Base-by-base conservation (phyloP, 2,888 invertebrate species). In the Philopedon plagiatum region DNA sequence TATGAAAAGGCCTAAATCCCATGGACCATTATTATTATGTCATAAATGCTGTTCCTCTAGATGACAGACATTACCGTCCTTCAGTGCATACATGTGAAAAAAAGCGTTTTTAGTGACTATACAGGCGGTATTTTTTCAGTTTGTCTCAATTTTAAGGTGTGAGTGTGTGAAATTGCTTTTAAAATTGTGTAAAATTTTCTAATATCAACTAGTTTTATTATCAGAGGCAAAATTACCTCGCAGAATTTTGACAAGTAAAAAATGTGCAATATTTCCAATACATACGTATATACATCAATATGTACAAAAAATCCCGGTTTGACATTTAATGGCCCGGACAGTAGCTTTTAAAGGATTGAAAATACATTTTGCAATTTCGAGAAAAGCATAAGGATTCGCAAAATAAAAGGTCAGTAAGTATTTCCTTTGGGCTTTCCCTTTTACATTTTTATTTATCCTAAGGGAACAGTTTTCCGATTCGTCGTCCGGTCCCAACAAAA, bases 361-460 rank as follows among this genome's bases (percentile, higher is more conserved):
- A 70, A 71, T 71, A 71, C 66, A 67, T 66, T 66, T 62, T 61
- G 66, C 66, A 74, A 74, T 74, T 74, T 71, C 57, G 15, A 39
- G 44, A 60, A 65, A 65, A 56, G 46, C 51, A 60, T 56, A 19
- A 57, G 54, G 66, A 64, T 66, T 67, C 37, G 58, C 39, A 58
- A 68, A 71, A 70, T 66, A 74, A 74, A 74, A 74, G 74, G 74
- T 74, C 74, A 74, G 71, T 71, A 60, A 71, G 71, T 71, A 74
- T 67, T 71, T 74, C 67, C 57, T 66, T 61, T 49, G 67, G 74
- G 74, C 63, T 74, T 74, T 71, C 51, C 74, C 78, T 76, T 76
- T 78, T 78, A 79, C 76, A 77, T 78, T 80, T 80, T 80, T 80
- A 80, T 80, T 77, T 76, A 77, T 80, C 80, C 80, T 77, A 26